A percentile compares a stretch with the other conserved stretches of the same genome.
Evolutionary conservation across 2,888 invertebrate species (phyloP).

Genomic region (Sericinus montela): DNA sequence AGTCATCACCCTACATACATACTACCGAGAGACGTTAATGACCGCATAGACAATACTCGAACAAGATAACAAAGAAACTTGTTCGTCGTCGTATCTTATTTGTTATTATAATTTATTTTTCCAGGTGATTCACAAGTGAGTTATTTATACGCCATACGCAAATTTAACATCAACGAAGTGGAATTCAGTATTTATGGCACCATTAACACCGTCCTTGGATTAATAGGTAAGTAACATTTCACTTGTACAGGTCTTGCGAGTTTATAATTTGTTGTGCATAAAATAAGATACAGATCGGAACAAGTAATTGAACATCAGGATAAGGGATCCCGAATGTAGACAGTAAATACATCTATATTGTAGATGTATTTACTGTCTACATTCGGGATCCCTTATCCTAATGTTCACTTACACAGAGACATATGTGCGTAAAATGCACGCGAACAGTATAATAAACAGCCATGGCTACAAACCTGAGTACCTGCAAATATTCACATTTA

Average conservation of each 20-base stretch:
- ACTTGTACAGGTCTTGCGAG: not conserved
- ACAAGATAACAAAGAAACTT: slow-evolving; percentile 17
- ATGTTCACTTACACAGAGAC: no score
- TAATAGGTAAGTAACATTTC: slow-evolving; percentile 53
- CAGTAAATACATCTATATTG: no score
- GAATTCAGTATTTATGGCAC: slow-evolving; percentile 72
- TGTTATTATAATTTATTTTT: slow-evolving; percentile 30
- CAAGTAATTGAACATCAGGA: no score
- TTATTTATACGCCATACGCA: slow-evolving; percentile 67
- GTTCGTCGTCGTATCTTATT: slow-evolving; percentile 11
- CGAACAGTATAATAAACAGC: no score
- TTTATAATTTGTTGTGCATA: no score
- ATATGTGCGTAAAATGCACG: no score
- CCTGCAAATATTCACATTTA: no score
- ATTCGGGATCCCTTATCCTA: no score
- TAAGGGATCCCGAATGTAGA: no score
- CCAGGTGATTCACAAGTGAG: slow-evolving; percentile 74
- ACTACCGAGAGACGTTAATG: slow-evolving; percentile 12
- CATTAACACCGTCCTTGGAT: slow-evolving; percentile 63
- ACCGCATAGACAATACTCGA: slow-evolving; percentile 14
- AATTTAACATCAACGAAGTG: slow-evolving; percentile 67
- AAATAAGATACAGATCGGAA: no score
- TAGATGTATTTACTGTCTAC: no score
- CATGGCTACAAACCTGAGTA: no score
- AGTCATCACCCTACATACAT: not conserved